Evolutionary conservation across 2,888 invertebrate species (phyloP), one percentile per base, ranked within the genome.

Genomic region (Stenotaenia linearis): DNA sequence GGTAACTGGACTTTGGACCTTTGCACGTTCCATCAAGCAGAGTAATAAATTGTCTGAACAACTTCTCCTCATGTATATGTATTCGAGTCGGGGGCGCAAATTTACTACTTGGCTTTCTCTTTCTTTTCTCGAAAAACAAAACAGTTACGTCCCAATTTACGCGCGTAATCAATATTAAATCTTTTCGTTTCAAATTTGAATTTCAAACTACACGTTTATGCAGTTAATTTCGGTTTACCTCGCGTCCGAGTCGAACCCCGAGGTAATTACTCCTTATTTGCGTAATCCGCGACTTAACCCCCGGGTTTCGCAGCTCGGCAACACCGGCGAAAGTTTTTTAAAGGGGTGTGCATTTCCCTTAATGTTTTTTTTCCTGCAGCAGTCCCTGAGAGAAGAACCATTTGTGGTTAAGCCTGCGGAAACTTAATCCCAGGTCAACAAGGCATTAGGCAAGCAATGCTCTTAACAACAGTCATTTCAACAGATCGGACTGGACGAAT

Each of bases 341-440:
- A n/a, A n/a, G n/a, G n/a, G n/a, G n/a, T 32, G 9, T 32, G 9
- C 32, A 32, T 9, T 32, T 32, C 32, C 45, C 45, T 45, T 45
- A 15, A 45, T 45, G 15, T n/a, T 45, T 45, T 45, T 32, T 45
- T 45, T 32, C 32, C 32, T 12, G 45, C 4, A 5, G 4, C 45
- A n/a, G 3, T 45, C 3, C 18, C 12, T 9, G 3, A 18, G 15
- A 4, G 4, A 45, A 2, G 25, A 23, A 28, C 69, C 69, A 69
- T 69, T 69, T 69, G 69, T 28, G 25, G 69, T n/a, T 25, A 10
- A 28, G 69, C 25, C n/a, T 69, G 23, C n/a, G 69, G 50, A 21
- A 50, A 69, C 69, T 69, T 69, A 69, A 69, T 69, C 69, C 69
- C 69, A 28, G 69, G 69, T 69, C 69, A 69, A 69, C 69, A 69